Evolutionary conservation across 2,888 invertebrate species (phyloP), one percentile per base, ranked within the genome.

Genomic region (Timema podura): DNA sequence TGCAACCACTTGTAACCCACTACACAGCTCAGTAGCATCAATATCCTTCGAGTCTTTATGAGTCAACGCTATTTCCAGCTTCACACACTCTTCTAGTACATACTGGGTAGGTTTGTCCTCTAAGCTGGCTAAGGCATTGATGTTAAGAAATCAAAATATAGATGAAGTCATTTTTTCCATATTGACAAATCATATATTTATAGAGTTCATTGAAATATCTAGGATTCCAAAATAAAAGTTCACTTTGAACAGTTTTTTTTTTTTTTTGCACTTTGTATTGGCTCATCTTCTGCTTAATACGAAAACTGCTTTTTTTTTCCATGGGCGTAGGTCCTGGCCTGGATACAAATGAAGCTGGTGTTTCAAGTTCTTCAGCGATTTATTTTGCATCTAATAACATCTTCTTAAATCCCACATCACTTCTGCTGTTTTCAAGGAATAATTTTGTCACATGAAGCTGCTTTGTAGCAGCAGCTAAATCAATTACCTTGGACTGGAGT

Each of bases 361-460:
- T 73, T 51, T 73, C 73, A 47, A 59, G 47, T 71, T 73, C 70
- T 73, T 73, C 73, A 71, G 67, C 64, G 30, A 71, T 73, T 54
- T 73, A 67, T 70, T 57, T 67, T 64, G 70, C 70, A 61, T 73
- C 73, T 47, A 73, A 54, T 65, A 73, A 57, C 66, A 72, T 71
- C 66, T 71, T 66, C 49, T 71, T 51, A 49, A 72, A 72, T 44
- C 59, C 54, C 51, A 10, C 47, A 47, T 65, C 65, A 65, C 65
- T 66, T 46, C 66, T 48, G 65, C 48, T 45, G 16, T 45, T 71
- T 72, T 71, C 71, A 44, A 71, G 71, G 70, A 67, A 72, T 10
- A 46, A 61, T 65, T 72, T 64, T 10, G 71, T n/a, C n/a, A n/a
- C n/a, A n/a, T n/a, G n/a, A n/a, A n/a, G n/a, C n/a, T n/a, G n/a